phyloP scores from a whole-genome alignment of 1,140 invertebrate genomes.

The Bombus consobrinus region DNA sequence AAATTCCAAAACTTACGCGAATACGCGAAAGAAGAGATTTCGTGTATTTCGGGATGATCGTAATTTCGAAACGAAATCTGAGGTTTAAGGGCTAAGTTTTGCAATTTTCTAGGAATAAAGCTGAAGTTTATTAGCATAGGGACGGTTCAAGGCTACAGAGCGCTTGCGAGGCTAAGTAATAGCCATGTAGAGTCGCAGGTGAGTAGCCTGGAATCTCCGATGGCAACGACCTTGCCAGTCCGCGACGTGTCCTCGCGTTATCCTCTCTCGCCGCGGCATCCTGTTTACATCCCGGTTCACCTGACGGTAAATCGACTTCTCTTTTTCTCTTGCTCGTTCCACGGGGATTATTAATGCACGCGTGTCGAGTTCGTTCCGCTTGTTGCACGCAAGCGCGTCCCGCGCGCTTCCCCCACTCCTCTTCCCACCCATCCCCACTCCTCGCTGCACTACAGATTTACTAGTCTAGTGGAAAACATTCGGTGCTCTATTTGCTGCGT shows the following conservation, averaged over 20 bases:
- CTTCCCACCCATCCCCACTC: background rate
- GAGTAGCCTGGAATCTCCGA: conserved; percentile 39
- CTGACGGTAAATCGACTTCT: conserved; percentile 55
- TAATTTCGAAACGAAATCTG: no score
- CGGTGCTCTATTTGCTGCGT: background rate
- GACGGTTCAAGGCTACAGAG: background rate
- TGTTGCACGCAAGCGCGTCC: conserved; percentile 12
- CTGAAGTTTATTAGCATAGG: background rate
- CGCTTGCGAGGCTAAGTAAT: background rate
- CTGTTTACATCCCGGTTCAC: conserved; percentile 60
- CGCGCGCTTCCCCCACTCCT: background rate
- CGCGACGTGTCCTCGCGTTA: conserved; percentile 52
- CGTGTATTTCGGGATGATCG: no score
- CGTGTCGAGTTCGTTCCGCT: conserved; percentile 40
- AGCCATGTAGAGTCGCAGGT: conserved; percentile 7
- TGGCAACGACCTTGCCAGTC: conserved; percentile 54
- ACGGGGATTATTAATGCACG: conserved; percentile 46
- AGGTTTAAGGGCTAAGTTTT: no score
- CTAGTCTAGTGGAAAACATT: background rate
- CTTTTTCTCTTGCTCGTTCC: conserved; percentile 33
- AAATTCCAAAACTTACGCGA: background rate
- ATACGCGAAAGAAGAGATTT: no score
- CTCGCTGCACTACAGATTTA: background rate
- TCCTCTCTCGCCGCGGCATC: conserved; percentile 44
- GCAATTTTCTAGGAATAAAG: background rate